Evolutionary conservation across 2,888 invertebrate genomes (phyloP).

Genomic region (Teleiodes luculella): DNA sequence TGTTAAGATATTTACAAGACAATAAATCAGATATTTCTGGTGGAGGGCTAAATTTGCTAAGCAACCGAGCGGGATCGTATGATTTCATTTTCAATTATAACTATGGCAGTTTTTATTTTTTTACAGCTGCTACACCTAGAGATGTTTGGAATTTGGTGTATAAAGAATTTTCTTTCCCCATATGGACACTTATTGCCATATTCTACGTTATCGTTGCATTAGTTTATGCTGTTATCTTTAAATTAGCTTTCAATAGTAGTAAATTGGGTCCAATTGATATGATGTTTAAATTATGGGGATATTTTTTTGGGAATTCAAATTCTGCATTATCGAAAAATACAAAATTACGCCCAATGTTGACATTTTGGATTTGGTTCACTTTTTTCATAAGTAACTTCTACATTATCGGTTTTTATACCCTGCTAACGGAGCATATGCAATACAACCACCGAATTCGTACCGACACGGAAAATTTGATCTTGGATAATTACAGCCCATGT

Average conservation of each 20-base stretch:
- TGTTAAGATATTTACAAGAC: conserved; percentile 9
- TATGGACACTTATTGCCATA: conserved; percentile 8
- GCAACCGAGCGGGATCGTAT: conserved; percentile 14
- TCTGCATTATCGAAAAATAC: conserved; percentile 11
- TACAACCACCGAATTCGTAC: neutral
- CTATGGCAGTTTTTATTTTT: conserved; percentile 8
- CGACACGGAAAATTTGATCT: neutral
- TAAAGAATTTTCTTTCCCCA: conserved; percentile 10
- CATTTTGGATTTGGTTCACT: conserved; percentile 25
- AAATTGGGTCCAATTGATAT: neutral
- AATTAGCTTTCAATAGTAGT: too few species aligned
- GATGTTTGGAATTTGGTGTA: conserved; percentile 17
- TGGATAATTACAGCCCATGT: conserved; percentile 8
- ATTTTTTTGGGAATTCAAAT: conserved; percentile 18
- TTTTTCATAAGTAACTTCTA: conserved; percentile 23
- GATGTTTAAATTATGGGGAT: conserved; percentile 18
- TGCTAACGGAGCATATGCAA: conserved; percentile 14
- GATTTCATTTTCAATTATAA: conserved; percentile 18
- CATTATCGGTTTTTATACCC: conserved; percentile 22
- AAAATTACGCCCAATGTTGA: conserved; percentile 14
- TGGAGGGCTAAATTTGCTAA: conserved; percentile 18
- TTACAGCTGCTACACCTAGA: conserved; percentile 2
- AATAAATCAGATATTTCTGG: conserved; percentile 17
- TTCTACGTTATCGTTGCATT: neutral
- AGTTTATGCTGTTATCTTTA: neutral